Base-by-base conservation (phyloP, 1,140 invertebrate genomes). In the Antheraea pernyi region DNA sequence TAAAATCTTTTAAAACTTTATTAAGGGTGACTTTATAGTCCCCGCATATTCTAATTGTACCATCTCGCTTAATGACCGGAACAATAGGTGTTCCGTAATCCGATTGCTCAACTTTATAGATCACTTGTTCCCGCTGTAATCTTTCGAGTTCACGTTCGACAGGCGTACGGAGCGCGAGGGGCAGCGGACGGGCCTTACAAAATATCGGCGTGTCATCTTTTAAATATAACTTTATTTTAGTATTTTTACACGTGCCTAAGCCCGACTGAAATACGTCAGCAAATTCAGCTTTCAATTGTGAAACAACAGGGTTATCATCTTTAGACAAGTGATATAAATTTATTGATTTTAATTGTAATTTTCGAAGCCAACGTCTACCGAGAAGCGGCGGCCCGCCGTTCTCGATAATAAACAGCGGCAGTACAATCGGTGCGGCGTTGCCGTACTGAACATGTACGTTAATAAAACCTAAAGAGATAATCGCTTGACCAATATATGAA, bases 1-100 rank as follows among this genome's bases (percentile, higher is more conserved):
- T 75, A 42, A 72, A 69, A 65, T 75, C 73, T 68, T 76, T 73
- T 36, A 82, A 72, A 19, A 64, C 48, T 0, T 72, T 66, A 48
- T 82, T 81, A 19, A 80, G 59, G n/a, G 74, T 80, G 6, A 71
- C n/a, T 68, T 76, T 76, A 60, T 80, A 75, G 63, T 78, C 74
- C 62, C 58, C 63, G 13, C 63, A 65, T 19, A 65, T 18, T 65
- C 63, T n/a, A n/a, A 65, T 9, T n/a, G 6, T 19, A n/a, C 75
- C 79, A 22, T 76, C 70, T 7, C 67, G 65, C 67, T 81, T 81
- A 59, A 76, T 71, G 10, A 77, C 72, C n/a, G 76, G 76, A 30
- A 81, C 79, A 11, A 81, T 72, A 3, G 79, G 79, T 9, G 77
- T 65, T 18, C 37, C 63, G 13, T 65, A 65, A 10, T 65, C 63